Conservation (phyloP, 1,140 invertebrate species). For the Euura saliciscinereae region DNA sequence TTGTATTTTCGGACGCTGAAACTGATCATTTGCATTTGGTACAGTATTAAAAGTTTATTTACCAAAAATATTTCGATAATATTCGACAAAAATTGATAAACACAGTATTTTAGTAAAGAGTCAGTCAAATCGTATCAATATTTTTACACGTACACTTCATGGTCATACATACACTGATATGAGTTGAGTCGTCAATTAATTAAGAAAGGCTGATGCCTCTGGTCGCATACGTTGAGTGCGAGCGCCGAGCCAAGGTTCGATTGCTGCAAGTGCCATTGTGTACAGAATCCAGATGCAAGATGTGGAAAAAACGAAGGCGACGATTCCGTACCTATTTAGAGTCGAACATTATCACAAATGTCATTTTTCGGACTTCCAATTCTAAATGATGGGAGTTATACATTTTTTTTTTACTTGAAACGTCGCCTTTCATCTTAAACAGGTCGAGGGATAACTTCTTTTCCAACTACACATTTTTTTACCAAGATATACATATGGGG, state of each 20-base stretch:
- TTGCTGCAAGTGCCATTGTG: slow-evolving; percentile 41
- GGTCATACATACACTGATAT: background rate
- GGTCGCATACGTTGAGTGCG: slow-evolving; percentile 1
- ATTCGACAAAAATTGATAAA: no score
- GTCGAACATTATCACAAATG: no score
- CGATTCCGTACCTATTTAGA: slow-evolving; percentile 38
- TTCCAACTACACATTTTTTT: background rate
- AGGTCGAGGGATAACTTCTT: background rate
- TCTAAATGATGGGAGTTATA: no score
- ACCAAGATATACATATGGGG: slow-evolving; percentile 10
- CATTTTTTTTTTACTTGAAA: background rate
- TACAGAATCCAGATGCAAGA: slow-evolving; percentile 42
- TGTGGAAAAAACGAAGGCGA: slow-evolving; percentile 34
- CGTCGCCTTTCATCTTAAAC: background rate
- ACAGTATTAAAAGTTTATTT: no score
- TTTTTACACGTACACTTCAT: no score
- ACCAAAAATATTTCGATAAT: no score
- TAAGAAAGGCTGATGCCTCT: slow-evolving; percentile 13
- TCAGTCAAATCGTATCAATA: background rate
- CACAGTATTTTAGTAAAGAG: background rate
- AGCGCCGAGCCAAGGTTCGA: slow-evolving; percentile 42
- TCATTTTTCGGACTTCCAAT: no score
- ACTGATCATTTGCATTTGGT: no score
- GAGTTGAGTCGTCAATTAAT: slow-evolving; percentile 9
- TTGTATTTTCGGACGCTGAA: no score